These are phyloP conservation scores for Actenoides lindsayi DNA, from an alignment of 2,113 vertebrate species.

Conservation along the genomic window DNA sequence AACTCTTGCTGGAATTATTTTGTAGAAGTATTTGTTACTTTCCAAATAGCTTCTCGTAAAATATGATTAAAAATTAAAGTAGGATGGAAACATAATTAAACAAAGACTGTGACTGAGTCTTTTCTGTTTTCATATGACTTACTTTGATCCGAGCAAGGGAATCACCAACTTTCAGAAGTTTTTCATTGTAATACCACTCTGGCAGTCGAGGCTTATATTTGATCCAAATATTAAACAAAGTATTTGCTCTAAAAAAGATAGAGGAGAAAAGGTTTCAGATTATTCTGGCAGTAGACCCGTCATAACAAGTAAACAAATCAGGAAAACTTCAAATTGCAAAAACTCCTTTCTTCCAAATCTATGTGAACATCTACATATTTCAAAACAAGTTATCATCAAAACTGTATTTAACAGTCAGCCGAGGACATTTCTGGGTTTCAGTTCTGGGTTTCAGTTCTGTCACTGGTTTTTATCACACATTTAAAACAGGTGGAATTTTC, in stretches of 20 bases:
- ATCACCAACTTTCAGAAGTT: slow-evolving; percentile 87
- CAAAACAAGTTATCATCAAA: slow-evolving; percentile 35
- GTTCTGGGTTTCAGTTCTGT: slow-evolving; percentile 24
- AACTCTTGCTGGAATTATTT: not conserved
- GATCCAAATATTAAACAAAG: slow-evolving; percentile 87
- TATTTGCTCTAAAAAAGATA: slow-evolving; percentile 78
- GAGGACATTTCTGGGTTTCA: slow-evolving; percentile 25
- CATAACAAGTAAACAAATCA: slow-evolving; percentile 33
- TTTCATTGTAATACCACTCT: slow-evolving; percentile 82
- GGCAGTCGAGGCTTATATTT: slow-evolving; percentile 88
- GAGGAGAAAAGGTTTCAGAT: slow-evolving; percentile 5
- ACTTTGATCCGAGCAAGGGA: slow-evolving; percentile 87
- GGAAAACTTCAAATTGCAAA: not conserved
- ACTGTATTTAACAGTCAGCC: not conserved
- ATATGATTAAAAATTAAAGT: slow-evolving; percentile 11
- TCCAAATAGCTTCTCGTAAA: slow-evolving; percentile 7
- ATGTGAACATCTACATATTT: not conserved
- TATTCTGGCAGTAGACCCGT: slow-evolving; percentile 32
- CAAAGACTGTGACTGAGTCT: not conserved
- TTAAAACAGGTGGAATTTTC: not conserved
- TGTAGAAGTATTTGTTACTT: not conserved
- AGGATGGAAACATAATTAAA: not conserved
- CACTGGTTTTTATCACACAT: not conserved
- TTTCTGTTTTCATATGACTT: slow-evolving; percentile 40
- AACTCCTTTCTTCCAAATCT: slow-evolving; percentile 2